phyloP scores from a whole-genome alignment of 2,888 invertebrate species.

The Portevinia maculata region DNA sequence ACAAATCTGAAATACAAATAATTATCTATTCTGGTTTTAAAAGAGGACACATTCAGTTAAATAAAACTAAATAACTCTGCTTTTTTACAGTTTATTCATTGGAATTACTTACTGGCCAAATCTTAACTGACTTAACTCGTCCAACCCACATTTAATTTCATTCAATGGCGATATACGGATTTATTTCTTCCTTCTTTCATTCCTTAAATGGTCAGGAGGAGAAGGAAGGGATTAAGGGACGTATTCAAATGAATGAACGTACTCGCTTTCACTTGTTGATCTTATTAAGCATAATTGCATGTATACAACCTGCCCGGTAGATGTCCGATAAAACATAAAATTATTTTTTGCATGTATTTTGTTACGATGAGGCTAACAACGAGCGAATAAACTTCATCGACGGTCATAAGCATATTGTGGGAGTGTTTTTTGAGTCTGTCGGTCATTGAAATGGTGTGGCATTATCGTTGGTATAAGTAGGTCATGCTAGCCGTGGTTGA shows the following conservation, averaged over 20 bases:
- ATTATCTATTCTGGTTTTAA: constrained; percentile 1
- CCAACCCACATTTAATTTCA: constrained; percentile 41
- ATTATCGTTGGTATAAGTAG: constrained; percentile 50
- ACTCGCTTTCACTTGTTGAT: constrained; percentile 57
- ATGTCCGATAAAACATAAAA: constrained; percentile 11
- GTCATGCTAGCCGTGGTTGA: constrained; percentile 32
- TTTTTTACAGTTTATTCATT: background rate
- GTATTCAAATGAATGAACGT: constrained; percentile 48
- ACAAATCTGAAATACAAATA: background rate
- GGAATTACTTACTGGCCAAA: constrained; percentile 6
- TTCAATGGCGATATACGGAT: background rate
- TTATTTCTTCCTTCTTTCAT: constrained; percentile 10
- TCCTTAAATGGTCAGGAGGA: background rate
- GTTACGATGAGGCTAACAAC: constrained; percentile 31
- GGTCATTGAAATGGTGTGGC: constrained; percentile 15
- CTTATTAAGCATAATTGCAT: constrained; percentile 59
- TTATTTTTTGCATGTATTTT: constrained; percentile 25
- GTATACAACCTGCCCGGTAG: constrained; percentile 13
- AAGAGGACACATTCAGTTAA: background rate
- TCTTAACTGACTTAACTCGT: constrained; percentile 2
- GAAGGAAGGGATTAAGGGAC: constrained; percentile 1
- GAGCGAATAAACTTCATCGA: constrained; percentile 44
- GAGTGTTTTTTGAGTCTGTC: constrained; percentile 46
- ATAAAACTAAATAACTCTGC: too few species aligned
- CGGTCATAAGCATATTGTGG: constrained; percentile 11